phyloP scores from a whole-genome alignment of 2,888 invertebrate genomes.

The Phania funesta region DNA sequence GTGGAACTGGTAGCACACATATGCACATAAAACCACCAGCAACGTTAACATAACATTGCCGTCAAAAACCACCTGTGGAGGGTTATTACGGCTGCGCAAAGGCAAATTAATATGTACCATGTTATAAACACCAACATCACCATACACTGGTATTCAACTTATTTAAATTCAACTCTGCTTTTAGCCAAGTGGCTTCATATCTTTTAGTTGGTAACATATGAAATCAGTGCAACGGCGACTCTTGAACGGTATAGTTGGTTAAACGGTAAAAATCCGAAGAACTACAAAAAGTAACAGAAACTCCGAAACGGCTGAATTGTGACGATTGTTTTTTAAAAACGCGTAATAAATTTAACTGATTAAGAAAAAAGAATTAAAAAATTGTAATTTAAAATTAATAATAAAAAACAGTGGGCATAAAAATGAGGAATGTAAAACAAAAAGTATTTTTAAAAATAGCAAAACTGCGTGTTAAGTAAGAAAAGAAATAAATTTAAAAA shows the following conservation, averaged over 20 bases:
- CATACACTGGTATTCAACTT: neutral
- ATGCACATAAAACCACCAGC: neutral
- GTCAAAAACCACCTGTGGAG: slow-evolving; percentile 65
- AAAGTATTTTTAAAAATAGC: neutral
- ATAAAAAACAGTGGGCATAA: neutral
- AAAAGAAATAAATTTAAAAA: slow-evolving; percentile 13
- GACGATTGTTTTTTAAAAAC: slow-evolving; percentile 16
- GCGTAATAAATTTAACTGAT: slow-evolving; percentile 30
- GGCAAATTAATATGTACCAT: slow-evolving; percentile 47
- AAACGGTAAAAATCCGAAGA: slow-evolving; percentile 68
- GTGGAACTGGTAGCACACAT: slow-evolving; percentile 55
- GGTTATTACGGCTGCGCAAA: slow-evolving; percentile 66
- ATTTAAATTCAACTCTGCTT: slow-evolving; percentile 36
- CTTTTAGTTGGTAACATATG: slow-evolving; percentile 72
- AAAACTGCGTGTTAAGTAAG: slow-evolving; percentile 31
- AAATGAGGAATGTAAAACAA: neutral
- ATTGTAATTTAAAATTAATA: neutral
- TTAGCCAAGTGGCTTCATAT: slow-evolving; percentile 64
- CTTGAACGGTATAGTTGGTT: slow-evolving; percentile 79
- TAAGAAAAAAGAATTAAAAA: neutral
- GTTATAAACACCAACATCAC: neutral
- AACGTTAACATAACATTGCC: slow-evolving; percentile 50
- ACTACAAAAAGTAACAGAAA: slow-evolving; percentile 5
- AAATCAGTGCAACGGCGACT: slow-evolving; percentile 80
- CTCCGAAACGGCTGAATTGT: slow-evolving; percentile 28